Base-by-base conservation (phyloP, 2,113 vertebrate genomes). In the Romanogobio albipinnatus region DNA sequence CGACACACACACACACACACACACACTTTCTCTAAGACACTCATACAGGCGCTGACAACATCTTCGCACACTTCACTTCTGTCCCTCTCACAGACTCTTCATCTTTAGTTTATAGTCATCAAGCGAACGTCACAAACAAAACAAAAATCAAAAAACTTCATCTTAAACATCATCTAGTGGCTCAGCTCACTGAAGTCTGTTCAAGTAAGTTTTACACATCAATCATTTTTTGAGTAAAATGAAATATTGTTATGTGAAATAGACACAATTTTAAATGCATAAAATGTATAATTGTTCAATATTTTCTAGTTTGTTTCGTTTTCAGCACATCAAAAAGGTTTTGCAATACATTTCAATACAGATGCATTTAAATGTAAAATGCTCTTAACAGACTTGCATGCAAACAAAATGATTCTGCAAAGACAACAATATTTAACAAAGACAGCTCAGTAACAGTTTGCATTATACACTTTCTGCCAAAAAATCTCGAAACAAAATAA, bases 1-100 rank as follows among this genome's bases (percentile, higher is more conserved):
- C 47, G 9, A 59, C 22, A 85, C 49, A 66, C 81, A 75, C 68
- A 61, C 81, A n/a, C n/a, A n/a, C n/a, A n/a, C 66, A 78, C 84
- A 81, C 81, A 75, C 68, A 61, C 81, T 56, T 45, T 45, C 49
- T 80, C 17, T 68, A 73, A 76, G 14, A 75, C 45, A 75, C 73
- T 49, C 17, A 58, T 19, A 45, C 77, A 62, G n/a, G 29, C 61
- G 43, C 26, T 51, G 29, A 53, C 76, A 36, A 36, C 45, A 80
- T 80, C 80, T 24, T 51, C 24, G 11, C 61, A 71, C 80, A 82
- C 19, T 71, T 68, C 26, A 68, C n/a, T 22, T 81, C 36, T 81
- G 10, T 13, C 24, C 19, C 9, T 58, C 78, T 68, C 33, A 62
- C 11, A 47, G 58, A 17, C 11, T 64, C 59, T 49, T 80, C 24